A percentile compares a stretch with the other conserved stretches of the same genome.
Conservation (phyloP, 2,113 vertebrate species). For the Triplophysa dalaica region DNA sequence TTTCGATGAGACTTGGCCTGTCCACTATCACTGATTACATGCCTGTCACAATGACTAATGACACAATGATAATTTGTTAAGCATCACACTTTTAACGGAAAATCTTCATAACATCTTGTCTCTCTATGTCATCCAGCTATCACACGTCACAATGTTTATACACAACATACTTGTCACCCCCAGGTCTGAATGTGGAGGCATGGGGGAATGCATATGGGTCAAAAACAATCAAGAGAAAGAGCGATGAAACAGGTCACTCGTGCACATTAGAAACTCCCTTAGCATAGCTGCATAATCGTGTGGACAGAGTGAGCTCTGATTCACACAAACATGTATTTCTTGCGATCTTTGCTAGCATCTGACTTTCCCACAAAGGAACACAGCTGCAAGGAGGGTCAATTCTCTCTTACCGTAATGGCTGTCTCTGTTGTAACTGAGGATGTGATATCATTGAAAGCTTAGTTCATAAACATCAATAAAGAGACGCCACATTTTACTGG, state of each 20-base stretch:
- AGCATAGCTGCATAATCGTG: slow-evolving; percentile 33
- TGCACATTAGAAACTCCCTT: slow-evolving; percentile 41
- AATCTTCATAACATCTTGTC: not conserved
- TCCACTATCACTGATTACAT: slow-evolving; percentile 24
- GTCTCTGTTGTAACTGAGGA: too few species aligned
- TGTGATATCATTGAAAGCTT: too few species aligned
- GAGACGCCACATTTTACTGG: too few species aligned
- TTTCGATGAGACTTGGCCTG: slow-evolving; percentile 19
- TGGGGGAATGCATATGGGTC: slow-evolving; percentile 38
- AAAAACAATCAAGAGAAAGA: slow-evolving; percentile 26
- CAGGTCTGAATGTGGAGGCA: not conserved
- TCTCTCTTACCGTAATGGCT: not conserved
- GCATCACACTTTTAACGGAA: not conserved
- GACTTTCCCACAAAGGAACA: not conserved
- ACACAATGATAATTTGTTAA: slow-evolving; percentile 26
- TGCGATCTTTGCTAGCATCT: not conserved
- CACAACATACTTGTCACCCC: not conserved
- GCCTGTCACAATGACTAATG: slow-evolving; percentile 31
- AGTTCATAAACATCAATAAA: too few species aligned
- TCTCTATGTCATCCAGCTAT: not conserved
- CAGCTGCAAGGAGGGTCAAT: not conserved
- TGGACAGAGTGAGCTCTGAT: not conserved
- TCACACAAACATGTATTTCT: not conserved
- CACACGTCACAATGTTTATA: not conserved
- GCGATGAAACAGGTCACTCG: slow-evolving; percentile 28